Percentiles rank a stretch among this genome's conserved stretches.
These are phyloP conservation scores for Gila robusta DNA, from an alignment of 2,797 vertebrate species.

Conservation along the genomic window DNA sequence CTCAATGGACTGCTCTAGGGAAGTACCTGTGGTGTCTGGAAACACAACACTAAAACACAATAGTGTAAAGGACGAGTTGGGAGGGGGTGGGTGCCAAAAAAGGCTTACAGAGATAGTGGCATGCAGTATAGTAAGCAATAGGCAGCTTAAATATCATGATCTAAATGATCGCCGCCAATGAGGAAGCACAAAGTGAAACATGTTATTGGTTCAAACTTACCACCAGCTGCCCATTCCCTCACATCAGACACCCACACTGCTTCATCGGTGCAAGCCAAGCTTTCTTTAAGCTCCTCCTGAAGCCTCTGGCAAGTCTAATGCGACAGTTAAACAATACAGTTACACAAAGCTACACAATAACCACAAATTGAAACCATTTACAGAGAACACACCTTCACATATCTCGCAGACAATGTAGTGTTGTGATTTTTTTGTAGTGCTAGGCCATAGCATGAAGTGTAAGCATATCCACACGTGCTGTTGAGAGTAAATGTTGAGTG, in stretches of 20 bases:
- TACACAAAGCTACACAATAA: not conserved
- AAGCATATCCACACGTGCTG: conserved; percentile 43
- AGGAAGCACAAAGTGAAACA: not conserved
- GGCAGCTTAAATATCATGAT: not conserved
- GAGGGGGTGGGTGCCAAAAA: not conserved
- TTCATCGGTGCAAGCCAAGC: not conserved
- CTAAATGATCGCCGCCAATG: not conserved
- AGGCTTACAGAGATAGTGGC: not conserved
- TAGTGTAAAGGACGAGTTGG: conserved; percentile 1
- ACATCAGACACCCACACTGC: not conserved
- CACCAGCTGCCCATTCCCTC: conserved; percentile 3
- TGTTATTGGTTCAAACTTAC: not conserved
- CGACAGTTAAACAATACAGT: not conserved
- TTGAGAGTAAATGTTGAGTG: conserved; percentile 18
- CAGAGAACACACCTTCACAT: conserved; percentile 1
- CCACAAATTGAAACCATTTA: conserved; percentile 10
- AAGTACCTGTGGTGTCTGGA: too few species aligned
- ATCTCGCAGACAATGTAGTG: conserved; percentile 11
- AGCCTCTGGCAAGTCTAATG: not conserved
- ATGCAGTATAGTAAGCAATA: not conserved
- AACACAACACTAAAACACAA: not conserved
- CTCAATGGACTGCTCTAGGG: too few species aligned
- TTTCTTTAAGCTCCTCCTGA: not conserved
- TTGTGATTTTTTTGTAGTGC: conserved; percentile 31
- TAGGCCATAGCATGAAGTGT: conserved; percentile 46